A percentile compares a stretch with the other conserved stretches of the same genome.
phyloP scores from a whole-genome alignment of 35 echinoderm and acorn worm species.

The Heliocidaris erythrogramma region DNA sequence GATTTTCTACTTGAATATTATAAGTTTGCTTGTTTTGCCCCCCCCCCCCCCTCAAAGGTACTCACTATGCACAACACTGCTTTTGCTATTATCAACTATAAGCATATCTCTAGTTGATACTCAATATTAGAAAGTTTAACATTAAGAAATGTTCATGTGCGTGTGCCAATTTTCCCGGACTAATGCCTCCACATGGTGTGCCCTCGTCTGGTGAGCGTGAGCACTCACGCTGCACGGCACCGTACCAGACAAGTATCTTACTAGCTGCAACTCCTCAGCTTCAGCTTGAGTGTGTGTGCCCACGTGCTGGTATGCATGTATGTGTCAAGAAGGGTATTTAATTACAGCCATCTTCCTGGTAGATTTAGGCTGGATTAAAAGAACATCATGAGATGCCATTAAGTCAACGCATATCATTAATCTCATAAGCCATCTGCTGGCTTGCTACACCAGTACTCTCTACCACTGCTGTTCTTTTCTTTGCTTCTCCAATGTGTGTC shows the following conservation, averaged over 20 bases:
- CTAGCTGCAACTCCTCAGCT: neutral
- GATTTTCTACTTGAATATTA: no score
- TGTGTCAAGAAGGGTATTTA: neutral
- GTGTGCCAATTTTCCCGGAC: neutral
- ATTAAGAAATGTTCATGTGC: neutral
- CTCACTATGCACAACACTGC: neutral
- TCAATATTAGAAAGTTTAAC: neutral
- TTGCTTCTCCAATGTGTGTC: no score
- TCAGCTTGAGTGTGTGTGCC: neutral
- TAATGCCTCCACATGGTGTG: constrained; percentile 5
- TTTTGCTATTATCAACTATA: neutral
- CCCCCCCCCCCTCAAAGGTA: neutral
- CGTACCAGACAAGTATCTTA: neutral
- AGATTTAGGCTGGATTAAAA: neutral
- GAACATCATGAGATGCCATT: neutral
- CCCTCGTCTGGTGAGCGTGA: neutral
- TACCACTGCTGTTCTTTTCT: no score
- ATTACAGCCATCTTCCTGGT: neutral
- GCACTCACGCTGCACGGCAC: neutral
- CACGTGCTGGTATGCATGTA: neutral
- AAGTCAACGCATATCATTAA: neutral
- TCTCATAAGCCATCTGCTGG: neutral
- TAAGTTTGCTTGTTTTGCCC: no score
- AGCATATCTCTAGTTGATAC: no score
- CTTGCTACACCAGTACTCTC: no score